Conservation (phyloP, 2,888 invertebrate species). For the Nipponacmea schrenckii region DNA sequence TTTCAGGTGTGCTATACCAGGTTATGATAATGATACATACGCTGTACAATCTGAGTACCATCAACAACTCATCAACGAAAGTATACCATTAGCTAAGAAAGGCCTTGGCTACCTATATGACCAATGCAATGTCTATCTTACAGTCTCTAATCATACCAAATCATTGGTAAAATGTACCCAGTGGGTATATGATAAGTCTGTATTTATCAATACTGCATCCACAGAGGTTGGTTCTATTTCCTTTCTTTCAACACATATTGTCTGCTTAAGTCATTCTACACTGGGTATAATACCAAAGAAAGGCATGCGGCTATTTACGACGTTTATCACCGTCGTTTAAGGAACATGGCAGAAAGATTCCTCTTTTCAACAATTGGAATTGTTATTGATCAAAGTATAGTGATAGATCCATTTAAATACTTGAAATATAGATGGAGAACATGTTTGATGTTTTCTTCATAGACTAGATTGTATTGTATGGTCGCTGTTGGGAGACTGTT, state of each 20-base stretch:
- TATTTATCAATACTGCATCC: constrained; percentile 24
- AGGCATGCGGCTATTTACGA: too few species aligned
- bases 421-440: too few species aligned
- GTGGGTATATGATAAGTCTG: constrained; percentile 31
- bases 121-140: constrained; percentile 10
- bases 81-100: constrained; percentile 17
- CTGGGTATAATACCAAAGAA: too few species aligned
- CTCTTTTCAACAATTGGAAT: too few species aligned
- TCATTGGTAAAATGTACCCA: constrained; percentile 10
- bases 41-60: constrained; percentile 19
- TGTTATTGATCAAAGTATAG: too few species aligned
- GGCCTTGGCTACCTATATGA: neutral
- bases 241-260: neutral
- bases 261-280: too few species aligned
- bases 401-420: too few species aligned
- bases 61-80: constrained; percentile 15
- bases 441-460: too few species aligned
- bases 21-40: constrained; percentile 20
- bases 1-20: constrained; percentile 21
- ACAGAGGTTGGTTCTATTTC: constrained; percentile 20
- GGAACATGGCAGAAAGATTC: too few species aligned
- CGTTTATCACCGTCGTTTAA: too few species aligned
- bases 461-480: too few species aligned
- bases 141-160: neutral
- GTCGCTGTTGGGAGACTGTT: too few species aligned